Evolutionary conservation across 1,140 invertebrate genomes (phyloP).

Genomic region (Rhagoletis pomonella): DNA sequence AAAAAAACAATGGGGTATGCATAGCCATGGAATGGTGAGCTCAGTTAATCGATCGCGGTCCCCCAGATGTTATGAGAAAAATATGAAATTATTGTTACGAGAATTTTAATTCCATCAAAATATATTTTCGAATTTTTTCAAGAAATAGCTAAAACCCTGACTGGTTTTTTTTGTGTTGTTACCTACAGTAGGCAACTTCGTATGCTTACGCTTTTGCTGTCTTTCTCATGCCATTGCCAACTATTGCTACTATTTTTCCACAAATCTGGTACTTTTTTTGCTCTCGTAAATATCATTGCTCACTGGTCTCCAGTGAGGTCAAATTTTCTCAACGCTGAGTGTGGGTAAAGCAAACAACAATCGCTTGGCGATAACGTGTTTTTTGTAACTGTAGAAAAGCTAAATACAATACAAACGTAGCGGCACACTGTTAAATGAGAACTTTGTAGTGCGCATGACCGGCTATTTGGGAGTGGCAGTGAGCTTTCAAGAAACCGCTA

Average conservation of each 20-base stretch:
- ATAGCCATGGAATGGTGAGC: too few species aligned
- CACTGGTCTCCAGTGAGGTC: background rate
- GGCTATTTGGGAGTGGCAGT: background rate
- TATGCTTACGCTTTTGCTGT: background rate
- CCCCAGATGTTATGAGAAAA: too few species aligned
- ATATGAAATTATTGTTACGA: too few species aligned
- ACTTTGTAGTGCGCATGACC: background rate
- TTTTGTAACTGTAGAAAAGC: slow-evolving; percentile 12
- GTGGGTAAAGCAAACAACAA: background rate
- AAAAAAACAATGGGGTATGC: too few species aligned
- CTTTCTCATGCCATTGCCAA: background rate
- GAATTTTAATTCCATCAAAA: too few species aligned
- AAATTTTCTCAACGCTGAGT: slow-evolving; percentile 20
- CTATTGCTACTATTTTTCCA: slow-evolving; percentile 2
- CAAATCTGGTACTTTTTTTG: background rate
- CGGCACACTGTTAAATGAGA: background rate
- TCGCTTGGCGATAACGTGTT: background rate
- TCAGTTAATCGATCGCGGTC: too few species aligned
- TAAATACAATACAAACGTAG: slow-evolving; percentile 8
- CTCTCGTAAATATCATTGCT: background rate
- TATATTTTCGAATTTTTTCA: too few species aligned
- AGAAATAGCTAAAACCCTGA: too few species aligned
- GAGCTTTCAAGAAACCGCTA: background rate
- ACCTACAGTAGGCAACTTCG: too few species aligned
- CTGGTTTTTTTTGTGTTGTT: too few species aligned